Conservation (phyloP, 2,113 vertebrate genomes). For the Caloenas nicobarica region DNA sequence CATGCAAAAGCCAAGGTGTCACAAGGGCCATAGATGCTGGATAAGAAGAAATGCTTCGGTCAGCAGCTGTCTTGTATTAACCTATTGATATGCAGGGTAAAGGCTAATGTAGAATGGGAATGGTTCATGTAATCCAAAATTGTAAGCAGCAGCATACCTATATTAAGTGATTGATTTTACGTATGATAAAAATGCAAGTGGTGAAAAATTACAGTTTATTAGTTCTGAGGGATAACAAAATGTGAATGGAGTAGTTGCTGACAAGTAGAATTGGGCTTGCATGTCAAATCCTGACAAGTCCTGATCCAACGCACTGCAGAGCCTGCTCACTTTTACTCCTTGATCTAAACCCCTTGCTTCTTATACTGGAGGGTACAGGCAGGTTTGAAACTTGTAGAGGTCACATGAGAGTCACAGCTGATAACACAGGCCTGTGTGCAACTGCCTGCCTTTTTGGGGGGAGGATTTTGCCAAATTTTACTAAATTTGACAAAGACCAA, state of each 20-base stretch:
- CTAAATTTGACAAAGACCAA: background rate
- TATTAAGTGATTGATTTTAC: background rate
- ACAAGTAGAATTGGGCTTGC: background rate
- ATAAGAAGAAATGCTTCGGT: background rate
- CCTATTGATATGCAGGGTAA: background rate
- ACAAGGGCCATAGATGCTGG: background rate
- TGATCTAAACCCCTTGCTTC: background rate
- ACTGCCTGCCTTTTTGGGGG: background rate
- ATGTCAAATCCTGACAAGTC: background rate
- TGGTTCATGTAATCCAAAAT: background rate
- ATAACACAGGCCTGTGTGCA: fast-evolving
- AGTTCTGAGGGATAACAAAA: background rate
- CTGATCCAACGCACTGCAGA: background rate
- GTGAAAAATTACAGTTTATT: background rate
- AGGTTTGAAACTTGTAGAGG: background rate
- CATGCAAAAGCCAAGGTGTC: background rate
- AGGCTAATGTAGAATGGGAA: background rate
- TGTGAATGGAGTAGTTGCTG: background rate
- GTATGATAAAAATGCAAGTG: background rate
- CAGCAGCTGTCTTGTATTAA: background rate
- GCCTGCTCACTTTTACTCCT: background rate
- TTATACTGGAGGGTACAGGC: background rate
- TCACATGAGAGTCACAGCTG: background rate
- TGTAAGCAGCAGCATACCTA: background rate
- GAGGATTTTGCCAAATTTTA: background rate